phyloP scores from a whole-genome alignment of 2,797 vertebrate species.

The Gallinago solitaria region DNA sequence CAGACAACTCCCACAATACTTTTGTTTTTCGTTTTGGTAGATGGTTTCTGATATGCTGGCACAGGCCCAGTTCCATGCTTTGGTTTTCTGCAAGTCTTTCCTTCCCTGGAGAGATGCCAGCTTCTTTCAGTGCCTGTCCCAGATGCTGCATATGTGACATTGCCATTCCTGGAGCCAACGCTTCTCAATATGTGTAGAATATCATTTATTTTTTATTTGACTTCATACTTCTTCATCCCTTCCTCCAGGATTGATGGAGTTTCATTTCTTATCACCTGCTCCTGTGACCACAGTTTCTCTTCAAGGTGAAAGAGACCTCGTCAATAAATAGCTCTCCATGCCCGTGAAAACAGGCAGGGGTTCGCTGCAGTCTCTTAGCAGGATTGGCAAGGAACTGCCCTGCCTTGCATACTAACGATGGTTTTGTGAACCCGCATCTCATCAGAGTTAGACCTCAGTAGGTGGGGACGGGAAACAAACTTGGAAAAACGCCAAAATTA shows the following conservation, averaged over 20 bases:
- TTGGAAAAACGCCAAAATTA: neutral
- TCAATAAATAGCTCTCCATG: conserved; percentile 7
- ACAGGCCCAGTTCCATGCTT: neutral
- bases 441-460: neutral
- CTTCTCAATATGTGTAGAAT: neutral
- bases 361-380: neutral
- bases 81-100: neutral
- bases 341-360: neutral
- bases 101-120: neutral
- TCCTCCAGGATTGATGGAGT: conserved; percentile 41
- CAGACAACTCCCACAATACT: neutral
- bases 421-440: conserved; percentile 17
- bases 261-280: conserved; percentile 41
- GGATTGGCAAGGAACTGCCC: conserved; percentile 2
- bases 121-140: neutral
- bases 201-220: conserved; percentile 37
- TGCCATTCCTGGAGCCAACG: neutral
- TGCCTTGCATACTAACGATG: neutral
- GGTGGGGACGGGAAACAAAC: neutral
- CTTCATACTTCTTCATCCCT: conserved; percentile 36
- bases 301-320: conserved; percentile 29
- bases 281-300: conserved; percentile 14
- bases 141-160: neutral
- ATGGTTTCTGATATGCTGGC: neutral
- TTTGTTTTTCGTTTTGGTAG: neutral